phyloP scores from a whole-genome alignment of 2,113 vertebrate genomes.

The Gobiocypris rarus region DNA sequence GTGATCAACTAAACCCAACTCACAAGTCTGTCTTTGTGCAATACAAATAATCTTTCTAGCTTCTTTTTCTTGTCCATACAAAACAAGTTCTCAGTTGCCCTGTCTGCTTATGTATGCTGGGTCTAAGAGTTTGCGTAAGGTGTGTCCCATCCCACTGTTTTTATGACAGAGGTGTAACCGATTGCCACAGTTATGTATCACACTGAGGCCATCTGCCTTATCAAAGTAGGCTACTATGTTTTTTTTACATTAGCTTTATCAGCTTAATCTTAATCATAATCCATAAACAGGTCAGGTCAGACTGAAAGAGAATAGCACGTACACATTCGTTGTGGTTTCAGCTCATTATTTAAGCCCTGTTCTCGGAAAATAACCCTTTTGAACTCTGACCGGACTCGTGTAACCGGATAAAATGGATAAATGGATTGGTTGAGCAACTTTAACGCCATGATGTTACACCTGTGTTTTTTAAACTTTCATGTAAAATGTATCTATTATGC shows the following conservation, averaged over 20 bases:
- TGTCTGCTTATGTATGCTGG: not conserved
- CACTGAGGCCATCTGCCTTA: not conserved
- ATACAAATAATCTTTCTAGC: not conserved
- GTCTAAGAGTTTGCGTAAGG: not conserved
- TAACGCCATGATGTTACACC: no score
- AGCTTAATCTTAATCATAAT: constrained; percentile 10
- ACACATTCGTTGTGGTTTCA: not conserved
- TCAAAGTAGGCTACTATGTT: not conserved
- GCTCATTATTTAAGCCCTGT: not conserved
- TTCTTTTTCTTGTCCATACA: not conserved
- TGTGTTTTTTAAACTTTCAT: no score
- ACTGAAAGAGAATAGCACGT: not conserved
- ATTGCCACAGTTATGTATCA: not conserved
- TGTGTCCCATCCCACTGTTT: not conserved
- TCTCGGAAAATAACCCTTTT: not conserved
- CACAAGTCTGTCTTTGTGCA: not conserved
- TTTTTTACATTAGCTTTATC: not conserved
- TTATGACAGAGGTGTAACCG: not conserved
- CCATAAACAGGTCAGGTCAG: not conserved
- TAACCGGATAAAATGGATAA: no score
- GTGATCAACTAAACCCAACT: not conserved
- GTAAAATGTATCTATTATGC: no score
- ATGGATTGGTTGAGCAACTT: no score
- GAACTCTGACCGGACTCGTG: not conserved
- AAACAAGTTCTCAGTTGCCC: not conserved